Conservation (phyloP, 2,113 vertebrate species). For the Clupea harengus region DNA sequence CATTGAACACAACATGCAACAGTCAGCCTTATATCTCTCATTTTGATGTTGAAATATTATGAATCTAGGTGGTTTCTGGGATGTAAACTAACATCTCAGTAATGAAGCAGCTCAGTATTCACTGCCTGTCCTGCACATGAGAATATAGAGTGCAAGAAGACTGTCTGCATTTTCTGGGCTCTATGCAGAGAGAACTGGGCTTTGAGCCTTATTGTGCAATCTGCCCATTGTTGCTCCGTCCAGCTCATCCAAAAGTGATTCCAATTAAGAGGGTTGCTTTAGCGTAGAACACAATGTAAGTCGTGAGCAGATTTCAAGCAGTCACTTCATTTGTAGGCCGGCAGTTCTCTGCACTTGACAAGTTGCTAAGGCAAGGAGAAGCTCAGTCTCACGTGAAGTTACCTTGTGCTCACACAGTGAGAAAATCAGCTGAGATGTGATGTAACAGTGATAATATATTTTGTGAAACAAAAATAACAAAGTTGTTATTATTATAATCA, state of each 20-base stretch:
- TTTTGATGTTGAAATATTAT: neutral
- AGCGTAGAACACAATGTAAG: neutral
- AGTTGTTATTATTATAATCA: too few species aligned
- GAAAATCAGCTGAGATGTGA: neutral
- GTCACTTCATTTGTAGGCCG: neutral
- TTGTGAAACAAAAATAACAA: too few species aligned
- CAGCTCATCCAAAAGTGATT: neutral
- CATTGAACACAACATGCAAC: neutral
- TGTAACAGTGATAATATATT: neutral
- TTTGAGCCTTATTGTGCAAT: neutral
- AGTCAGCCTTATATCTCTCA: too few species aligned
- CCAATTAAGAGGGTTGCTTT: neutral
- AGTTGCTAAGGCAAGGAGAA: neutral
- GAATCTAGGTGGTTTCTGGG: neutral
- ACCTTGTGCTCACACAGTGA: neutral
- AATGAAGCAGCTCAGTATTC: neutral
- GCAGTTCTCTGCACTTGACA: neutral
- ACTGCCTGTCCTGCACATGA: neutral
- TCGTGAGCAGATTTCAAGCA: neutral
- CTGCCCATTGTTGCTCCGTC: neutral
- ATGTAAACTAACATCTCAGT: neutral
- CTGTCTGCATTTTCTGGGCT: conserved; percentile 33
- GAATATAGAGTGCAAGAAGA: neutral
- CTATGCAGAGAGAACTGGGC: neutral
- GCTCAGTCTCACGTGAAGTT: too few species aligned